Evolutionary conservation across 2,113 vertebrate species (phyloP).

Genomic region (Tympanuchus pallidicinctus): DNA sequence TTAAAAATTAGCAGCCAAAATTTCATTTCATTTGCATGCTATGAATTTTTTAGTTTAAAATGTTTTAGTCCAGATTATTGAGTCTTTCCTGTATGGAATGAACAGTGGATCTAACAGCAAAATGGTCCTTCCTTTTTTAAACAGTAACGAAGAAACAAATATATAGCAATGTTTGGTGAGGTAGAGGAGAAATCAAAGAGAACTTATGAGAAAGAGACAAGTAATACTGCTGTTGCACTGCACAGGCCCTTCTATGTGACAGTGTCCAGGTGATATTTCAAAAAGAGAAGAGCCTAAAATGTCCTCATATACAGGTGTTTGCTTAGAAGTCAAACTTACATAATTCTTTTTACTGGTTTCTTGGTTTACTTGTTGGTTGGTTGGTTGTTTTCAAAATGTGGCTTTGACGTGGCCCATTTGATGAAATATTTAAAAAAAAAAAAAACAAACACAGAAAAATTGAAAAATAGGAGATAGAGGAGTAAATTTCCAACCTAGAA

Average conservation of each 20-base stretch:
- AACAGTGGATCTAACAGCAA: neutral
- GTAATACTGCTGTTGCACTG: neutral
- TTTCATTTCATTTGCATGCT: neutral
- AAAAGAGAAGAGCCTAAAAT: neutral
- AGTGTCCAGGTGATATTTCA: neutral
- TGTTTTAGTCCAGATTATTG: neutral
- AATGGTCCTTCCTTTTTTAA: neutral
- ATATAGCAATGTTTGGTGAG: neutral
- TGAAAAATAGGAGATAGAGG: accelerated
- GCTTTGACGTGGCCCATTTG: neutral
- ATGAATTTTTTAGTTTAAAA: neutral
- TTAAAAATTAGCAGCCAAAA: neutral
- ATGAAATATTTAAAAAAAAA: neutral
- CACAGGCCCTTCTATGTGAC: neutral
- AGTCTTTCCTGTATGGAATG: no score
- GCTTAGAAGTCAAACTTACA: neutral
- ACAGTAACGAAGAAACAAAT: neutral
- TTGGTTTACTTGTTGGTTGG: neutral
- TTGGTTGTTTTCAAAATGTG: neutral
- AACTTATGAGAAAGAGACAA: neutral
- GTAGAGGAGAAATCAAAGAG: neutral
- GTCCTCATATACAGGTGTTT: neutral
- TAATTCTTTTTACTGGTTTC: neutral
- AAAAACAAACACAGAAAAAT: neutral
- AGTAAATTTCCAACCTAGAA: neutral